Evolutionary conservation across 2,888 invertebrate genomes (phyloP).

Genomic region (Dryobota labecula): DNA sequence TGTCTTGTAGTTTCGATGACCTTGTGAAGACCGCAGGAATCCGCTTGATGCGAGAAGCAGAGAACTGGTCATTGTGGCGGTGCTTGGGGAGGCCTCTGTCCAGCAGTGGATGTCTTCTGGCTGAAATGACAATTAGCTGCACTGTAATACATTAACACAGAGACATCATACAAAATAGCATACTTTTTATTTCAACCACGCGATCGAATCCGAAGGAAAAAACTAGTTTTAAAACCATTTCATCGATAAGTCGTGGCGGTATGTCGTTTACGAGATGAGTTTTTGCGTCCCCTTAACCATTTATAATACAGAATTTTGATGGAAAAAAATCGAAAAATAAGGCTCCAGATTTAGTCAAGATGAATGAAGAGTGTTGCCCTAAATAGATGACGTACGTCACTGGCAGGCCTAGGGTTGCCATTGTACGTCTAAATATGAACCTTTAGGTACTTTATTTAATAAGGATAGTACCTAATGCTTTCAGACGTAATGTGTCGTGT

Average conservation of each 20-base stretch:
- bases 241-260: not conserved
- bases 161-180: too few relatives aligned
- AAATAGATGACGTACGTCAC: slow-evolving; percentile 63
- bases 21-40: too few relatives aligned
- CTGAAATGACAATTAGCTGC: too few relatives aligned
- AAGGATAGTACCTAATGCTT: slow-evolving; percentile 42
- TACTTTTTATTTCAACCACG: not conserved
- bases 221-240: slow-evolving; percentile 12
- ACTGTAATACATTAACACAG: not conserved
- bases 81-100: too few relatives aligned
- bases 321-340: slow-evolving; percentile 44
- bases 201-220: not conserved
- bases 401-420: slow-evolving; percentile 27
- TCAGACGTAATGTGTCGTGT: slow-evolving; percentile 30
- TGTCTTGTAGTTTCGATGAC: too few relatives aligned
- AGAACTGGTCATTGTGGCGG: too few relatives aligned
- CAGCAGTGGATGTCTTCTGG: too few relatives aligned
- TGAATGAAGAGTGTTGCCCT: slow-evolving; percentile 56
- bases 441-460: slow-evolving; percentile 54
- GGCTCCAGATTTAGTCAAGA: slow-evolving; percentile 52
- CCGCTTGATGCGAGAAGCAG: too few relatives aligned
- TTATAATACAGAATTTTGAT: slow-evolving; percentile 28
- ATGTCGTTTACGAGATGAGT: slow-evolving; percentile 20
- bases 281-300: slow-evolving; percentile 30
- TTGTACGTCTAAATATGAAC: slow-evolving; percentile 45